A percentile compares a stretch with the other conserved stretches of the same genome.
phyloP scores from a whole-genome alignment of 2,113 vertebrate genomes.

The Elephantulus edwardii region DNA sequence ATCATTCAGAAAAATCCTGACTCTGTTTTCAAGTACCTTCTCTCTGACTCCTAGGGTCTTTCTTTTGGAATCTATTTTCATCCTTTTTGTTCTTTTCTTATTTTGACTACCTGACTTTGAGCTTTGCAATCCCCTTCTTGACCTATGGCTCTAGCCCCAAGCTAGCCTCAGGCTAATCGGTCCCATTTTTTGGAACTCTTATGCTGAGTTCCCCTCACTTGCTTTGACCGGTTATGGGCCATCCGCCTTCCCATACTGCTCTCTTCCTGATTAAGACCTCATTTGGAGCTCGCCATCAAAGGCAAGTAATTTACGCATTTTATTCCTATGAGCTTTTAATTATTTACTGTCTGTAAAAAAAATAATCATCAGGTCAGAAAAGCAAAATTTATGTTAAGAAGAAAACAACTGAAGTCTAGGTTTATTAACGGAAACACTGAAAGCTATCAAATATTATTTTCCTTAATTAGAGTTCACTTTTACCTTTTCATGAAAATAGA shows the following conservation, averaged over 20 bases:
- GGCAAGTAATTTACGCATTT: not conserved
- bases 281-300: not conserved
- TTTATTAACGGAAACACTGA: not conserved
- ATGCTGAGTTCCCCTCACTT: not conserved
- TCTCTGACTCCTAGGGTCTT: not conserved
- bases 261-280: not conserved
- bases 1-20: not conserved
- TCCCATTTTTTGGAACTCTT: not conserved
- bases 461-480: not conserved
- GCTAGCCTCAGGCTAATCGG: not conserved
- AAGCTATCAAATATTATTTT: not conserved
- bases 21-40: not conserved
- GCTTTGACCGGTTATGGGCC: not conserved
- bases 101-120: not conserved
- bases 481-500: not conserved
- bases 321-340: not conserved
- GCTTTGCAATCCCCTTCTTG: not conserved
- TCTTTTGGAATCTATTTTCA: not conserved
- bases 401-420: not conserved
- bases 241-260: not conserved
- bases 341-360: conserved; percentile 44
- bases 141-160: not conserved
- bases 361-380: not conserved
- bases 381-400: not conserved
- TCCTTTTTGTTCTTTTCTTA: not conserved